Evolutionary conservation across 2,113 vertebrate species (phyloP), one percentile per base, ranked within the genome.

Genomic region (Orthonyx spaldingii): DNA sequence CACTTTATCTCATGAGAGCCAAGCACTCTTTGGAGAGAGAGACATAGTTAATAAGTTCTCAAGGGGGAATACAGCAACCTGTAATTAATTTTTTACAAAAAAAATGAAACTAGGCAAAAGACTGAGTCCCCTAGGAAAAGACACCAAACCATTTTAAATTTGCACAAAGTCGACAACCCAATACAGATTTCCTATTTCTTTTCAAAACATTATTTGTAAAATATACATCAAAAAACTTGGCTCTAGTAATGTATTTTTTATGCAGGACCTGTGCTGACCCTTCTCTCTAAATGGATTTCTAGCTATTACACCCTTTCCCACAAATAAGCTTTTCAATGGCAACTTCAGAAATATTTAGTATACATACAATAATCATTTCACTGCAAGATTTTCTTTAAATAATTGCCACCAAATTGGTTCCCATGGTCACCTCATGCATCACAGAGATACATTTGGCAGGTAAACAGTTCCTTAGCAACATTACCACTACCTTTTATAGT

Each of bases 391-490:
- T 84, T 68, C 83, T 96, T 96, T 76, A 93, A 90, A 85, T 94
- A 94, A 97, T 59, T 87, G 75, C 82, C 30, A 93, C 60, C 78
- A 81, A 86, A 92, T 87, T 63, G 82, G 97, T 97, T 97, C 95
- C 97, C 95, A 97, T 96, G 90, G 96, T 91, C 97, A 97, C 94
- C 80, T 84, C 60, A 57, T 68, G 57, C 91, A 95, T 93, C 88
- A 88, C 15, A 72, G 68, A 87, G 87, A 94, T 10, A 77, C 27
- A 44, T 72, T 22, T 94, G 76, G 81, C 94, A 96, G 90, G 93
- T 90, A 88, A 96, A 75, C 79, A 80, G 90, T 23, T 96, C 49
- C 96, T 95, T 88, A 95, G 93, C 93, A 97, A 97, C 94, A 52
- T 27, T 64, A n/a, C 84, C 74, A 71, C 72, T 82, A 84, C 80